Percentiles rank a stretch among this genome's conserved stretches.
Conservation (phyloP, 2,888 invertebrate species). For the Eupithecia tripunctaria region DNA sequence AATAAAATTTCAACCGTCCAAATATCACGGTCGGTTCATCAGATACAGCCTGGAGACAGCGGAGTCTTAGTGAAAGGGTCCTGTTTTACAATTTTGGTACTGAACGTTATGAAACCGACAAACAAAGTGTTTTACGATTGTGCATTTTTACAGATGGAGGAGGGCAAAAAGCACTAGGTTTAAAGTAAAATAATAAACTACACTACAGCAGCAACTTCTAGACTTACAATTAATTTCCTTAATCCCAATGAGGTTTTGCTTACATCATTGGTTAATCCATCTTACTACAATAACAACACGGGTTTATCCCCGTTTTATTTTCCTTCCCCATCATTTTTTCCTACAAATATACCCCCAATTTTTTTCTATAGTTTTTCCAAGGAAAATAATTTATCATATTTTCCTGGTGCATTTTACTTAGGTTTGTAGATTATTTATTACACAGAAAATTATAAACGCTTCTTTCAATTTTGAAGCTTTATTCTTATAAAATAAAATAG, state of each 20-base stretch:
- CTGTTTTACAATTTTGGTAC: too few relatives aligned
- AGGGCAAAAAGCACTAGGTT: too few relatives aligned
- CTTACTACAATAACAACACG: not conserved
- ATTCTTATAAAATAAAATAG: slow-evolving; percentile 44
- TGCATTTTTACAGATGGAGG: too few relatives aligned
- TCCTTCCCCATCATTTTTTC: not conserved
- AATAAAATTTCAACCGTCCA: too few relatives aligned
- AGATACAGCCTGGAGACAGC: too few relatives aligned
- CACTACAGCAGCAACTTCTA: not conserved
- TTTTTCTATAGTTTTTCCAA: not conserved
- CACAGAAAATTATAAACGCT: slow-evolving; percentile 8
- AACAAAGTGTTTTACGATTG: too few relatives aligned
- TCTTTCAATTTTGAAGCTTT: slow-evolving; percentile 26
- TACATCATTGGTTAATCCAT: not conserved
- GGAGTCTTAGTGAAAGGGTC: too few relatives aligned
- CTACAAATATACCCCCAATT: not conserved
- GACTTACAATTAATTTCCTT: not conserved
- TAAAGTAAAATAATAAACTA: too few relatives aligned
- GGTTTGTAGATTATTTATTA: not conserved
- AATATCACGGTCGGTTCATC: too few relatives aligned
- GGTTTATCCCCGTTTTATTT: not conserved
- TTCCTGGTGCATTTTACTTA: not conserved
- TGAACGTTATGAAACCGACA: too few relatives aligned
- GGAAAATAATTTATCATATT: not conserved
- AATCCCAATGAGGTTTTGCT: too few relatives aligned